These are phyloP conservation scores for Melanostigma gelatinosum DNA, from an alignment of 2,113 vertebrate genomes.

Conservation along the genomic window DNA sequence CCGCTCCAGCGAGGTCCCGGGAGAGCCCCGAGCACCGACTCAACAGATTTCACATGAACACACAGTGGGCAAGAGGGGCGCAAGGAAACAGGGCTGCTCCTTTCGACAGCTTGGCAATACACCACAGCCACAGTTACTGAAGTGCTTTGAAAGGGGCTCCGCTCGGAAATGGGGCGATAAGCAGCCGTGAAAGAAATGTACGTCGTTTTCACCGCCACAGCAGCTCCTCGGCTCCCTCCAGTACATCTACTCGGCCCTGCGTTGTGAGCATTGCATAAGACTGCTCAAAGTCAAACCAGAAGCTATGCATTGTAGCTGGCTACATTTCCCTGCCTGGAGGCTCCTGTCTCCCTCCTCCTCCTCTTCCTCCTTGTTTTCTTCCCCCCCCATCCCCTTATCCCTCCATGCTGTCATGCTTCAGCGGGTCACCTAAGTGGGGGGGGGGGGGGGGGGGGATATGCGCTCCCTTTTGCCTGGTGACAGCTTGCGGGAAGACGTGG, in stretches of 20 bases:
- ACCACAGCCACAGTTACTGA: slow-evolving; percentile 53
- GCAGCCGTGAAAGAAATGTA: slow-evolving; percentile 45
- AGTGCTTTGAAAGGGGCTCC: slow-evolving; percentile 43
- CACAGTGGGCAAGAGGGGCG: slow-evolving; percentile 10
- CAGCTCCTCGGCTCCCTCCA: slow-evolving; percentile 34
- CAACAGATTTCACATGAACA: slow-evolving; percentile 52
- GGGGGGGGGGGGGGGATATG: slow-evolving; percentile 30
- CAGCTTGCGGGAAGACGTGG: slow-evolving; percentile 68
- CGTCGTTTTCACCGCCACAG: slow-evolving; percentile 41
- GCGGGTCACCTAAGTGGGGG: slow-evolving; percentile 55
- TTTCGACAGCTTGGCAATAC: slow-evolving; percentile 32
- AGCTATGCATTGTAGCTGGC: slow-evolving; percentile 46
- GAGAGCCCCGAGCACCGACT: slow-evolving; percentile 40
- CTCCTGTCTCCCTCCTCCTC: slow-evolving; percentile 47
- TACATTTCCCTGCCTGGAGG: slow-evolving; percentile 57
- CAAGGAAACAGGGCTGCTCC: slow-evolving; percentile 8
- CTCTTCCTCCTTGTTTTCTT: slow-evolving; percentile 34
- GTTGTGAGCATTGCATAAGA: slow-evolving; percentile 50
- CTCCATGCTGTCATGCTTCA: slow-evolving; percentile 57
- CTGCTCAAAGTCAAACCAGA: slow-evolving; percentile 55
- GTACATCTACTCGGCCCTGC: slow-evolving; percentile 4
- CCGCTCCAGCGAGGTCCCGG: slow-evolving; percentile 29
- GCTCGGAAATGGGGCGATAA: slow-evolving; percentile 59
- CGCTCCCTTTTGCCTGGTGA: slow-evolving; percentile 55
- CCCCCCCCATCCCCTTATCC: slow-evolving; percentile 36